A percentile compares a stretch with the other conserved stretches of the same genome.
Evolutionary conservation across 2,797 vertebrate species (phyloP).

Genomic region (Sorex maritimensis): DNA sequence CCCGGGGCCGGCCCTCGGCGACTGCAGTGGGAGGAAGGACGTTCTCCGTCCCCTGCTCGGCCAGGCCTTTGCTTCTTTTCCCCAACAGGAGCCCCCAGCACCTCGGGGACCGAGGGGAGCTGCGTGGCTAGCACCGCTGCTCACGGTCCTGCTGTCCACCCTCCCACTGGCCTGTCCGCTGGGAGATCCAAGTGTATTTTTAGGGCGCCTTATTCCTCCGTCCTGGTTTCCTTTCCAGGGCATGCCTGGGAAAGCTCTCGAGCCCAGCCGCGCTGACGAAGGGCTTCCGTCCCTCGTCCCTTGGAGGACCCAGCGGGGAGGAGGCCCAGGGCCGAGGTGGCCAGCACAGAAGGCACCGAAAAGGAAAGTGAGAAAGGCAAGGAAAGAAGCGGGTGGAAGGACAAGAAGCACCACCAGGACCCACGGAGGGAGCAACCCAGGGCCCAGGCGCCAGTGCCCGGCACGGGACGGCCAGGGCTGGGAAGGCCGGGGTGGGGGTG

Average conservation of each 20-base stretch:
- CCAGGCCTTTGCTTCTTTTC: not conserved
- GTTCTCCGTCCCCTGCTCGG: conserved; percentile 30
- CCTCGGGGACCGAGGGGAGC: not conserved
- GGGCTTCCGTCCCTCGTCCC: not conserved
- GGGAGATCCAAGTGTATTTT: conserved; percentile 80
- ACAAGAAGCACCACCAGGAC: not conserved
- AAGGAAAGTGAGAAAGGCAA: not conserved
- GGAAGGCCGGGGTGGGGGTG: not conserved
- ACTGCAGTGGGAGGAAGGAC: not conserved
- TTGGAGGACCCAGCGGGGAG: not conserved
- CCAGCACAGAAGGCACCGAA: not conserved
- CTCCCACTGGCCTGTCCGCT: conserved; percentile 39
- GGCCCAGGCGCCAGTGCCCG: not conserved
- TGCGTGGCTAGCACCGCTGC: not conserved
- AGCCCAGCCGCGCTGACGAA: not conserved
- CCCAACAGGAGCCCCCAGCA: not conserved
- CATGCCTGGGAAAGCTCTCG: conserved; percentile 72
- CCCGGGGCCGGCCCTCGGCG: conserved; percentile 8
- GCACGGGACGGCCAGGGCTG: too few species aligned
- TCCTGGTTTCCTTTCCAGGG: conserved; percentile 72
- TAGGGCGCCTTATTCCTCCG: conserved; percentile 72
- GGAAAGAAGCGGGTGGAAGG: not conserved
- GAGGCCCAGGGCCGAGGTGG: not conserved
- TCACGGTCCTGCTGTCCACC: not conserved
- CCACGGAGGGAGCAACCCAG: not conserved